Base-by-base conservation (phyloP, 2,113 vertebrate genomes). In the Chinchilla lanigera region DNA sequence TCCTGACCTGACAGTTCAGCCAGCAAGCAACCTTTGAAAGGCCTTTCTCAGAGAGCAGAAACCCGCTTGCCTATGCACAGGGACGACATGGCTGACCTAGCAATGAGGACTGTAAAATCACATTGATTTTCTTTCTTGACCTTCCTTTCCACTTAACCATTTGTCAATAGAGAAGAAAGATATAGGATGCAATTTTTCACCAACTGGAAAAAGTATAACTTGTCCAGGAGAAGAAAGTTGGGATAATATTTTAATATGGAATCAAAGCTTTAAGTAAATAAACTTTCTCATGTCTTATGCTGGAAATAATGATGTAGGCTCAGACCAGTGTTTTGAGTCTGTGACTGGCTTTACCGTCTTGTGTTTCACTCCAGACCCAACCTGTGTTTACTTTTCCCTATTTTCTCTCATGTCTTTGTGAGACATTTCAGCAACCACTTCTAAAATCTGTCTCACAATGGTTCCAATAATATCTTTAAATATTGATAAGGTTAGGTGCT, bases 61-160 rank as follows among this genome's bases (percentile, higher is more conserved):
- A 88, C 54, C 13, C 67, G 93, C 96, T 92, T 95, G 87, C 92
- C 93, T 88, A 94, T 90, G 96, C 95, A 78, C 89, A 17, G 44
- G n/a, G 56, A 97, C 93, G 86, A 50, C 92, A 97, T 10, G 89
- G 95, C 38, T 97, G 97, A 97, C 96, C 98, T 96, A 96, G 92
- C 97, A 97, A 98, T 97, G 90, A 97, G 93, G 73, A 89, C 52
- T 60, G 90, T 89, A 94, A 97, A 95, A 94, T 96, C 73, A 19
- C 92, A 98, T 98, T 89, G 96, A 97, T 98, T 98, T 98, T 97
- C 86, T 90, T 93, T 97, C 88, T 82, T 97, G 90, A 94, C 97
- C 96, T 97, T 89, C 77, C 88, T 96, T 95, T 93, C 71, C 75
- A 95, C 97, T 98, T 97, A 97, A 94, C 87, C 95, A 95, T 97